phyloP scores from a whole-genome alignment of 2,888 invertebrate species.

The Hypolimnas misippus region DNA sequence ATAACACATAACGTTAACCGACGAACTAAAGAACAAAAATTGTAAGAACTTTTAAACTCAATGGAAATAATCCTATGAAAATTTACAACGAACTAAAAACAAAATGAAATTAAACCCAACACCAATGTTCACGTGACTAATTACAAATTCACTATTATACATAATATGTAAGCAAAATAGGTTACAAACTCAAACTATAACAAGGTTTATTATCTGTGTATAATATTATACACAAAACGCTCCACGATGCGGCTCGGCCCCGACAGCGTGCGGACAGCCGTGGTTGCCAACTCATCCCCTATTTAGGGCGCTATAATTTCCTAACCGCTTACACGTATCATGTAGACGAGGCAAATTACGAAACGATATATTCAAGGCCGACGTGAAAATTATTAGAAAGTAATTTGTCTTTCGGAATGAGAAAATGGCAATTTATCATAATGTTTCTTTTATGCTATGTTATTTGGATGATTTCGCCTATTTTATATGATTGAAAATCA shows the following conservation, averaged over 20 bases:
- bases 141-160: not conserved
- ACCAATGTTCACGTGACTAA: not conserved
- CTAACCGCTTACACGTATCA: slow-evolving; percentile 32
- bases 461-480: too few species aligned
- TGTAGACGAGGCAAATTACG: slow-evolving; percentile 20
- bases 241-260: not conserved
- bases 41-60: too few species aligned
- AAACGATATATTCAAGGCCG: slow-evolving; percentile 10
- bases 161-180: not conserved
- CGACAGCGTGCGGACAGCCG: slow-evolving; percentile 4
- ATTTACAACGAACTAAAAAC: too few species aligned
- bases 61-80: too few species aligned
- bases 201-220: not conserved
- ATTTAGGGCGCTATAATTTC: slow-evolving; percentile 32
- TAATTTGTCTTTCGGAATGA: slow-evolving; percentile 2
- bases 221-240: not conserved
- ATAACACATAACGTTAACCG: too few species aligned
- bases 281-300: slow-evolving; percentile 11
- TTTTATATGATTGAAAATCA: too few species aligned
- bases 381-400: not conserved
- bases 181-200: not conserved
- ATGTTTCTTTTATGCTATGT: not conserved
- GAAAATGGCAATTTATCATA: not conserved
- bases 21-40: too few species aligned
- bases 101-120: too few species aligned